Percentiles rank a stretch among this genome's conserved stretches.
These are phyloP conservation scores for Tetranychus piercei DNA, from an alignment of 2,888 invertebrate genomes.

Conservation along the genomic window DNA sequence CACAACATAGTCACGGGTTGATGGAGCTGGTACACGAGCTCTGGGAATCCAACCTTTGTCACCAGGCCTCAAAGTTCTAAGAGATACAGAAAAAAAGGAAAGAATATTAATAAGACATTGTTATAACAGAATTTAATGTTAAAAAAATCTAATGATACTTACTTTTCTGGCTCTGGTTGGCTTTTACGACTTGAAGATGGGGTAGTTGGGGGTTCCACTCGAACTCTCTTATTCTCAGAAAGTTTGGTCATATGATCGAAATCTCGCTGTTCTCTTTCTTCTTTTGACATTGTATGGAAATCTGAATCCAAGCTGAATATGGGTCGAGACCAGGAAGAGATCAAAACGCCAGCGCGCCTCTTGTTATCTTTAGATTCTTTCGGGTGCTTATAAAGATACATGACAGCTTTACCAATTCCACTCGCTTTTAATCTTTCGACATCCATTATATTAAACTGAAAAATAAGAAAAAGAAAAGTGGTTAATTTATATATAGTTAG, in stretches of 20 bases:
- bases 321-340: conserved; percentile 92
- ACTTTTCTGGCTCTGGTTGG: conserved; percentile 32
- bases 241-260: conserved; percentile 50
- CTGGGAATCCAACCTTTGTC: conserved; percentile 86
- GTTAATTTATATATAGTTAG: background rate
- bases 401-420: conserved; percentile 49
- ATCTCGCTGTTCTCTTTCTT: conserved; percentile 83
- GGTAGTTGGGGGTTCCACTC: background rate
- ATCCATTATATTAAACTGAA: conserved; percentile 26
- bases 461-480: background rate
- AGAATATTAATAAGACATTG: background rate
- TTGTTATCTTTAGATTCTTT: conserved; percentile 83
- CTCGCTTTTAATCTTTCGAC: conserved; percentile 26
- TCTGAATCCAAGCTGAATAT: conserved; percentile 89
- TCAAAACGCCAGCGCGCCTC: conserved; percentile 70
- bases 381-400: conserved; percentile 98
- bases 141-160: conserved; percentile 23
- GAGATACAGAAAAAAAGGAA: background rate
- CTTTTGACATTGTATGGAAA: conserved; percentile 58
- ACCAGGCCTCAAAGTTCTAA: conserved; percentile 58
- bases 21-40: conserved; percentile 82
- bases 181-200: conserved; percentile 8
- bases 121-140: conserved; percentile 29
- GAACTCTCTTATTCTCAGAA: conserved; percentile 12
- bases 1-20: conserved; percentile 86